phyloP scores from a whole-genome alignment of 2,888 invertebrate species.

The Pseudoips prasinana region DNA sequence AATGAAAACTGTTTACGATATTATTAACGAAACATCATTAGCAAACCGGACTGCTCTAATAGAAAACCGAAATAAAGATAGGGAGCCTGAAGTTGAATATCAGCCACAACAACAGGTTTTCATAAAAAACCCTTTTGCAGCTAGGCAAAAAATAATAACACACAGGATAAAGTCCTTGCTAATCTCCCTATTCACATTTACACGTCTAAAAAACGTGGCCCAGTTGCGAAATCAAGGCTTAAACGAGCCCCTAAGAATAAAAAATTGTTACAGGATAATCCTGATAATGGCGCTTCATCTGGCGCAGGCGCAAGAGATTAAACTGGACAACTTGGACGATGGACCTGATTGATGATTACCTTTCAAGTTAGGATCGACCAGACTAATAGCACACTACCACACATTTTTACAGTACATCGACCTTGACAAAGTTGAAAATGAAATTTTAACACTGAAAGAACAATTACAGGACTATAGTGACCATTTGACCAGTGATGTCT shows the following conservation, averaged over 20 bases:
- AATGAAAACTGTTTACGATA: background rate
- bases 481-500: too few relatives aligned
- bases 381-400: too few relatives aligned
- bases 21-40: too few relatives aligned
- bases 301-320: background rate
- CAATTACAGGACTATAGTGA: too few relatives aligned
- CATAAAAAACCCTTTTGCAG: background rate
- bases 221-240: constrained; percentile 2
- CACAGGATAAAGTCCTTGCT: background rate
- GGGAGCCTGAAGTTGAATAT: background rate
- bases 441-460: too few relatives aligned
- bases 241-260: background rate
- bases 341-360: too few relatives aligned
- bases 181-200: constrained; percentile 5
- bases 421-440: too few relatives aligned
- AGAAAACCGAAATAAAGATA: background rate
- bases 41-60: background rate
- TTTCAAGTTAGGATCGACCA: too few relatives aligned
- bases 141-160: background rate
- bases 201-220: constrained; percentile 3
- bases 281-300: background rate
- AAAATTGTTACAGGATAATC: background rate
- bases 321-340: background rate
- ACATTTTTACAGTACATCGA: too few relatives aligned
- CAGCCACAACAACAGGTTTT: too few relatives aligned